Evolutionary conservation across 2,797 vertebrate genomes (phyloP), one percentile per base, ranked within the genome.

Genomic region (Parotocinclus haroldoi): DNA sequence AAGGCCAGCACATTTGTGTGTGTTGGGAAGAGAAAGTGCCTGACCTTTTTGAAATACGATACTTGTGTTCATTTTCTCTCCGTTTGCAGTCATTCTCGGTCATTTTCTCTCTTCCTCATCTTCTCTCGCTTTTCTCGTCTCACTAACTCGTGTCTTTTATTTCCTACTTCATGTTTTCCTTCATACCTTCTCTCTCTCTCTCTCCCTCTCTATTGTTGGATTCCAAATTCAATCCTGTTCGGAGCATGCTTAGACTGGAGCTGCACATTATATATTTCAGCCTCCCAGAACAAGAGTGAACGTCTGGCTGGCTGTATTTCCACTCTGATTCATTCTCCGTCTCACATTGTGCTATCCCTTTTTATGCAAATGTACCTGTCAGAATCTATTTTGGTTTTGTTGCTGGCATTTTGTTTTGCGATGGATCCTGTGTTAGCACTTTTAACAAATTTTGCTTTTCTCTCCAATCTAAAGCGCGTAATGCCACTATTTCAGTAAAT

Each of bases 1-100:
- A 80, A 79, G 75, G 75, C 79, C 73, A 80, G 79, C 73, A 79
- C 49, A 73, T 75, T 77, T 72, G 68, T 17, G 57, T 11, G 39
- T 58, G 66, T 62, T 51, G 49, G 18, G 39, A 56, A 69, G 65
- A 56, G 59, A 74, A 68, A 69, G 68, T 44, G 71, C 51, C 55
- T 75, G 75, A 79, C 79, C 77, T 81, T 78, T 78, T 39, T 18
- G 77, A 77, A 79, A 81, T 73, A 78, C 69, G 67, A 81, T 76
- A 69, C 75, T 52, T 70, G 67, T 75, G 73, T 73, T 63, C 50
- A 45, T 49, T 60, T 70, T 64, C 72, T 73, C 53, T 69, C 59
- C 50, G 18, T 58, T 79, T 72, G 67, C 55, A 9, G 54, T 59
- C 58, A 8, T 61, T 58, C 60, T 69, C 60, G 45, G 45, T 63